Evolutionary conservation across 2,113 vertebrate genomes (phyloP).

Genomic region (Athene noctua): DNA sequence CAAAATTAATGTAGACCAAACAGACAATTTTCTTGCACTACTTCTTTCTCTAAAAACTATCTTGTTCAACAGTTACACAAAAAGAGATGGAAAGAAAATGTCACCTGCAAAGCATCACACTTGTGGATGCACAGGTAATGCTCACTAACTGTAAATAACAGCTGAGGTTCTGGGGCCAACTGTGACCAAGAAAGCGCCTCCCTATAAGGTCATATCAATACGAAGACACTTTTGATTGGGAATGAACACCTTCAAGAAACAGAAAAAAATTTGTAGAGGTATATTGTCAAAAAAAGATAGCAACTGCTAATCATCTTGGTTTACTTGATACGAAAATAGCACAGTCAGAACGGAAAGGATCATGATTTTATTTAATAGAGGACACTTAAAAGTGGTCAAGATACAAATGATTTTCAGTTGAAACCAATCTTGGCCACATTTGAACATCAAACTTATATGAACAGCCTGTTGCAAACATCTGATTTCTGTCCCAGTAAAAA

Average conservation of each 20-base stretch:
- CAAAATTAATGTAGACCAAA: background rate
- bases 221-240: background rate
- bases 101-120: background rate
- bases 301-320: background rate
- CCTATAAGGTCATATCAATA: fast-evolving
- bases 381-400: background rate
- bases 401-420: background rate
- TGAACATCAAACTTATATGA: background rate
- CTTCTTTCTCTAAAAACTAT: background rate
- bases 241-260: background rate
- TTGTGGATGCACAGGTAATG: background rate
- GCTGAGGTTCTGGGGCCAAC: background rate
- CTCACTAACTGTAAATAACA: background rate
- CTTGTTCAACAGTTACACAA: background rate
- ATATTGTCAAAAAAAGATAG: background rate
- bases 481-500: background rate
- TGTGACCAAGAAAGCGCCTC: background rate
- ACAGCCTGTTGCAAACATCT: background rate
- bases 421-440: background rate
- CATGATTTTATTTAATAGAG: background rate
- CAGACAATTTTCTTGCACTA: background rate
- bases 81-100: background rate
- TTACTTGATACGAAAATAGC: background rate
- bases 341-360: background rate
- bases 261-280: background rate